Evolutionary conservation across 2,888 invertebrate species (phyloP), one percentile per base, ranked within the genome.

Genomic region (Cotesia congregata): DNA sequence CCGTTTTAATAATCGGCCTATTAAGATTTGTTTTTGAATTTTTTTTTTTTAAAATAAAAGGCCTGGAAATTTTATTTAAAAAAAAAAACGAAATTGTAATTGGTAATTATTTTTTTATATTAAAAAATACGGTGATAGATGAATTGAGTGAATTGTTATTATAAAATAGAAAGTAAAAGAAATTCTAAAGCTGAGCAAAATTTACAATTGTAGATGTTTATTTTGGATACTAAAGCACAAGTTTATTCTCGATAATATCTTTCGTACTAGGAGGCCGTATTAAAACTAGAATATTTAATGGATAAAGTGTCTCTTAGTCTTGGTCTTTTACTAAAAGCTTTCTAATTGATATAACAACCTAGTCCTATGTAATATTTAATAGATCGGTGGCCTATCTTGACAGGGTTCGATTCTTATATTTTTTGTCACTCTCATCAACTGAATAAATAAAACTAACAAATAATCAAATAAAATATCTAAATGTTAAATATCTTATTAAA

Each of bases 321-420:
- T 50, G 41, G 59, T 75, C 62, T 40, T 69, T 41, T 20, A 75
- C 20, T 39, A 5, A 75, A 69, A 70, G 6, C 50, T 70, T 64
- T 38, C 20, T 40, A 62, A n/a, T n/a, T n/a, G 12, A 68, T 62
- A 20, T 39, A 65, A 72, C 30, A 65, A 71, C 60, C 67, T 73
- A 75, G 73, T 75, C 69, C 59, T 62, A 74, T 76, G 68, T 65
- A 64, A 74, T 30, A 64, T 62, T 40, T 72, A 75, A 74, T 73
- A 70, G 72, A 78, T 79, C 71, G 79, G 71, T 78, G 79, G 79
- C 80, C 80, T 80, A 81, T 79, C 68, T 75, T 77, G 78, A 81
- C 78, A 80, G 79, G 78, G 80, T 77, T 75, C 71, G 74, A 77
- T 78, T 72, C 68, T 75, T 73, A n/a, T 70, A 74, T 75, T 72